Base-by-base conservation (phyloP, 2,113 vertebrate genomes). In the Rhineura floridana region DNA sequence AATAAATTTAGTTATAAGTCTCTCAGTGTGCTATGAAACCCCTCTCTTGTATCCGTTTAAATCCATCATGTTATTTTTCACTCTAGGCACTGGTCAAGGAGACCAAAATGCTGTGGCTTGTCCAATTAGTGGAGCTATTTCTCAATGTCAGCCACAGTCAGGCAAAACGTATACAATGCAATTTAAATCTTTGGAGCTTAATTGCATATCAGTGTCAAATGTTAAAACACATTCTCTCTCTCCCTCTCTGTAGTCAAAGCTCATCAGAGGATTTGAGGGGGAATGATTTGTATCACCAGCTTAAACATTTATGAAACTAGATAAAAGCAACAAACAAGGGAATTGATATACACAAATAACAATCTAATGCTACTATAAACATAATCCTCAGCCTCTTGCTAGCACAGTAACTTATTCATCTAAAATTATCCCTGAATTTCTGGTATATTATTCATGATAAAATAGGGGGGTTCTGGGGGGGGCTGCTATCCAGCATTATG, bases 391-490 rank as follows among this genome's bases (percentile, higher is more conserved):
- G 63, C 77, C 92, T 84, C 87, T 89, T 76, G 77, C 83, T 94
- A 76, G 65, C 89, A 90, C 59, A 89, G 79, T 85, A 94, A 88
- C 87, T 93, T 87, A 81, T 91, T 94, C 28, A 90, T 93, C 94
- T 50, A 88, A 91, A 93, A 88, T 33, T 90, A 76, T 92, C 93
- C 90, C 65, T 90, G 65, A 79, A 86, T 84, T 79, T 25, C 69
- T 91, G 39, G 46, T 79, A 63, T 78, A 90, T 89, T 90, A 93
- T 90, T 90, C 11, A 33, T 90, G 77, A 90, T 81, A 90, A 30
- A 10, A 42, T 19, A 12, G 23, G n/a, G 9, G 2, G 33, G n/a
- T n/a, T n/a, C n/a, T n/a, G n/a, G n/a, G 10, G 33, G 75, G 17
- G 36, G 73, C 44, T 17, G 42, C 39, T 23, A 46, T 21, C 73